Base-by-base conservation (phyloP, 2,888 invertebrate species). In the Terebella lapidaria region DNA sequence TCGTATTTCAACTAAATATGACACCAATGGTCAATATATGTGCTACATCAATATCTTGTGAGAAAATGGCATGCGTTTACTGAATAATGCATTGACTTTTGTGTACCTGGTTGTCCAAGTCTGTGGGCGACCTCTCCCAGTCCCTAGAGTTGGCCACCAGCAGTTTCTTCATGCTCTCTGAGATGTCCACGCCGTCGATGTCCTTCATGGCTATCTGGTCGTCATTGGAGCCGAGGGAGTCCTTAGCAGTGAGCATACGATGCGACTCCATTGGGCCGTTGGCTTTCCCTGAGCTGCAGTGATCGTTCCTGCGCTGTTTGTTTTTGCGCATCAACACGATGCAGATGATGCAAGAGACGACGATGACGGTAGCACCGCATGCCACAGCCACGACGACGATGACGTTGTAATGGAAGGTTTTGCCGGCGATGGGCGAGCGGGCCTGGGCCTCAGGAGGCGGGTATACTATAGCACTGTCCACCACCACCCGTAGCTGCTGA, bases 331-430 rank as follows among this genome's bases (percentile, higher is more conserved):
- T 57, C 22, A 65, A 24, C 18, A 57, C 25, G 22, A 67, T 61
- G 26, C 62, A 56, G 29, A 64, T 26, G 27, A 57, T 53, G 22
- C 59, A 35, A 15, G 56, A 46, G 52, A 65, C 46, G 1, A 58
- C 57, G 27, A 66, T 62, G 30, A 66, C 51, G 5, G 57, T 57
- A 57, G 59, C 60, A 4, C 69, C 64, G n/a, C 57, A 59, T 15
- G 57, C 63, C 27, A 62, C 28, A 3, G 56, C 58, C 3, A 67
- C 56, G 35, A 65, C 56, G 3, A 63, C 57, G 42, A 64, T 58
- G n/a, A 64, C 30, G 45, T 66, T 64, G 52, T 57, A 52, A 20
- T 28, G 49, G 57, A 49, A 20, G 1, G 26, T 22, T 22, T 10
- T 10, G 22, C 46, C 24, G 4, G 3, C 18, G 55, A 24, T 24